Base-by-base conservation (phyloP, 2,113 vertebrate species). In the Manacus vitellinus region DNA sequence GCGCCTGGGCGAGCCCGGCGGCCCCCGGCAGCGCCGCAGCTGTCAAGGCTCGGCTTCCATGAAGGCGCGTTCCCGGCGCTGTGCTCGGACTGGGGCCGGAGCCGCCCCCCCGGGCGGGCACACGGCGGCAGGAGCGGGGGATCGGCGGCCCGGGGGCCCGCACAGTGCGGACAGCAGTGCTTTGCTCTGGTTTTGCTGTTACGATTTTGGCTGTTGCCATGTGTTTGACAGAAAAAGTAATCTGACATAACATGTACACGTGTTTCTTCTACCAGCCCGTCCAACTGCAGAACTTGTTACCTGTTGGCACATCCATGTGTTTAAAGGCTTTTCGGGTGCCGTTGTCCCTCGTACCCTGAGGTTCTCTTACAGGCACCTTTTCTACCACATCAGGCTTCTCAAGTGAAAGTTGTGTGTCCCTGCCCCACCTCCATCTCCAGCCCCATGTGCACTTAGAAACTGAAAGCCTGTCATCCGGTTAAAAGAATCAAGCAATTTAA, bases 41-140 rank as follows among this genome's bases (percentile, higher is more conserved):
- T 35, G 54, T 46, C 62, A 5, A 0, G 44, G 6, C 44, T n/a
- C 23, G 3, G 4, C 18, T 44, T 2, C 2, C 49, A 8, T 5
- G 0, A 0, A 0, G 4, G 30, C 31, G 37, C 0, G 21, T 16
- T 18, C 3, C 4, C 2, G 41, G 67, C 39, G 39, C 39, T 41
- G 18, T 1, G 39, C 62, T 35, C 7, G 51, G 12, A 2, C n/a
- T 2, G 62, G 18, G 22, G 47, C 28, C 24, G 24, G 49, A 51
- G 49, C 47, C 23, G 47, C 22, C 47, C 46, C 44, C 47, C 47
- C 11, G 47, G 47, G 47, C 47, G 47, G 12, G n/a, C 28, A 10
- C 55, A 16, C n/a, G 51, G 27, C 51, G 27, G 52, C 9, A 16
- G 52, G 52, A 54, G 52, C 27, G 16, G 28, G 25, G 28, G 5